Base-by-base conservation (phyloP, 2,797 vertebrate genomes). In the Pterois miles region DNA sequence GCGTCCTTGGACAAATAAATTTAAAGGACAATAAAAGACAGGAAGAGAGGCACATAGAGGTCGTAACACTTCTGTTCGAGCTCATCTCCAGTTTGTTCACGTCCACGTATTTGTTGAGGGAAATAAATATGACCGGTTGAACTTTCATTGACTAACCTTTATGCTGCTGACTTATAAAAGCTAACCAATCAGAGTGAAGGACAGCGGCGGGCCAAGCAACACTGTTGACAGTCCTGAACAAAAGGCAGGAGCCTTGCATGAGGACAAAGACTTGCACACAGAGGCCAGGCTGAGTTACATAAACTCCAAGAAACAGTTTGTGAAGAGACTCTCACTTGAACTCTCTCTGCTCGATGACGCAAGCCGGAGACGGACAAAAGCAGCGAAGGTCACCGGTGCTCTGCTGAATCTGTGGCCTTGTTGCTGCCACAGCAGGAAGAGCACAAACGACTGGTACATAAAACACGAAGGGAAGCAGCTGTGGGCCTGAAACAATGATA, bases 241-340 rank as follows among this genome's bases (percentile, higher is more conserved):
- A 64, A 70, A 80, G 72, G 70, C n/a, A 38, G 52, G 43, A 60
- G 46, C 14, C 23, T 54, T 59, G 72, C 48, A 73, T 31, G 23
- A 60, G 63, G 59, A 70, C 60, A 81, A 54, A 72, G 65, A 50
- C n/a, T 54, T 60, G n/a, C 18, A 34, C 29, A 57, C 34, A 66
- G 25, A 85, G 13, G 62, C 65, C 53, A 18, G 8, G 50, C 33
- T 6, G 48, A 23, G 59, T 87, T 91, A 86, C 71, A 78, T 84
- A 87, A 86, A 29, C 64, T 23, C 9, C 1, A 53, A 78, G 58
- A 40, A 27, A 57, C 23, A 31, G 16, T 36, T 56, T 34, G 16
- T 63, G 58, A 82, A 48, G 31, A 65, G 56, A n/a, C n/a, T n/a
- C n/a, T n/a, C n/a, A n/a, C n/a, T n/a, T 74, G 50, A 74, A 62